These are phyloP conservation scores for Sciurus vulgaris DNA, from an alignment of 2,797 vertebrate genomes.

Conservation along the genomic window DNA sequence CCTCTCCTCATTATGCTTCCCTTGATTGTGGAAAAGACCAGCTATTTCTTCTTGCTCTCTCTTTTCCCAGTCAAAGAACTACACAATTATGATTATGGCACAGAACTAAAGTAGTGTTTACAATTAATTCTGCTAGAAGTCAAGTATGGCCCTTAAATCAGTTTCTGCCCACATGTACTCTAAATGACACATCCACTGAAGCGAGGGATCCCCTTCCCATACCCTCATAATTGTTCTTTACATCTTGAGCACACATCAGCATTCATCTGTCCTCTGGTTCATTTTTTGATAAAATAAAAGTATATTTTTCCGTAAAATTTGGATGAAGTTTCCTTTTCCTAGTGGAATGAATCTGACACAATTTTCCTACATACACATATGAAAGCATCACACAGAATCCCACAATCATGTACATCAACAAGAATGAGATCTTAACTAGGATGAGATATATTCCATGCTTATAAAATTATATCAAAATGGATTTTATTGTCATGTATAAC, in stretches of 20 bases:
- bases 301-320: background rate
- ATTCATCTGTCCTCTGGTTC: background rate
- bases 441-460: no score
- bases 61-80: background rate
- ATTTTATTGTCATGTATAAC: no score
- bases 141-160: background rate
- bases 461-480: no score
- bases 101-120: background rate
- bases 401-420: no score
- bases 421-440: no score
- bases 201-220: background rate
- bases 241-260: background rate
- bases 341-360: no score
- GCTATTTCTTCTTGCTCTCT: background rate
- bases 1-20: background rate
- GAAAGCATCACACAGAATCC: no score
- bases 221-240: background rate
- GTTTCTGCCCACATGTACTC: background rate
- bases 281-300: conserved; percentile 49
- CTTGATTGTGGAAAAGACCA: background rate
- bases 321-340: background rate
- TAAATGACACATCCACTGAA: background rate
- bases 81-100: background rate
- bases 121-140: no score
- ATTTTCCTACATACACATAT: no score